These are phyloP conservation scores for Aproaerema taeniolella DNA, from an alignment of 2,888 invertebrate species.

Conservation along the genomic window DNA sequence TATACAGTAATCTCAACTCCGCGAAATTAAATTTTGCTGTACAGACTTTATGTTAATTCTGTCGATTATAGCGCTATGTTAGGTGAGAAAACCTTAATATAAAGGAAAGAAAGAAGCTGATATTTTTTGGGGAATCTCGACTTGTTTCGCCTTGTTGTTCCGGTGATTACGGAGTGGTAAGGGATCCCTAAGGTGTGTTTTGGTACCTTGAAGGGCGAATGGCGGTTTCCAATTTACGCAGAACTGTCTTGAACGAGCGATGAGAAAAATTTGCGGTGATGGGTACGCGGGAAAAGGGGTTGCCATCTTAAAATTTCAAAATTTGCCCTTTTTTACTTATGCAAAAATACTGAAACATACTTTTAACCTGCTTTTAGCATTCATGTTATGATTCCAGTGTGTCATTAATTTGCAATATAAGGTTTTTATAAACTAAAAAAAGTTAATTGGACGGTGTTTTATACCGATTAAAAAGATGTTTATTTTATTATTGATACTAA, in stretches of 20 bases:
- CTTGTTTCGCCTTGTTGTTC: neutral
- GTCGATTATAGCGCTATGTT: conserved; percentile 53
- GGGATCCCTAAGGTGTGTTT: conserved; percentile 50
- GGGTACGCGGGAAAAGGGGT: conserved; percentile 26
- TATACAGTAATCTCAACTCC: conserved; percentile 29
- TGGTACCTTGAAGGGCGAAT: conserved; percentile 51
- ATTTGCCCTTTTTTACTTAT: too few relatives aligned
- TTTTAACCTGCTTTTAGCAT: too few relatives aligned
- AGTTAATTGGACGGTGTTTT: too few relatives aligned
- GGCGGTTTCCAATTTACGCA: conserved; percentile 68
- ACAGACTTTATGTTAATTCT: conserved; percentile 44
- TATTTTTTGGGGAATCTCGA: neutral
- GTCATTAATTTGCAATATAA: too few relatives aligned
- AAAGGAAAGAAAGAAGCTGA: too few relatives aligned
- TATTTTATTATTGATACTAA: too few relatives aligned
- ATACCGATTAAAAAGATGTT: too few relatives aligned
- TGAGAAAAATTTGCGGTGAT: conserved; percentile 64
- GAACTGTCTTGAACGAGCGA: conserved; percentile 50
- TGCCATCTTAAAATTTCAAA: conserved; percentile 15
- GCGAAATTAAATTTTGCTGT: conserved; percentile 34
- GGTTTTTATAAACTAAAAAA: too few relatives aligned
- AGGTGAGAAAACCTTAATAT: conserved; percentile 42
- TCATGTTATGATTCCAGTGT: too few relatives aligned
- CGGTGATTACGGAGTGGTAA: conserved; percentile 56
- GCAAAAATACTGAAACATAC: too few relatives aligned